Percentiles rank a stretch among this genome's conserved stretches.
Evolutionary conservation across 2,113 vertebrate genomes (phyloP).

Genomic region (Amphiprion ocellaris): DNA sequence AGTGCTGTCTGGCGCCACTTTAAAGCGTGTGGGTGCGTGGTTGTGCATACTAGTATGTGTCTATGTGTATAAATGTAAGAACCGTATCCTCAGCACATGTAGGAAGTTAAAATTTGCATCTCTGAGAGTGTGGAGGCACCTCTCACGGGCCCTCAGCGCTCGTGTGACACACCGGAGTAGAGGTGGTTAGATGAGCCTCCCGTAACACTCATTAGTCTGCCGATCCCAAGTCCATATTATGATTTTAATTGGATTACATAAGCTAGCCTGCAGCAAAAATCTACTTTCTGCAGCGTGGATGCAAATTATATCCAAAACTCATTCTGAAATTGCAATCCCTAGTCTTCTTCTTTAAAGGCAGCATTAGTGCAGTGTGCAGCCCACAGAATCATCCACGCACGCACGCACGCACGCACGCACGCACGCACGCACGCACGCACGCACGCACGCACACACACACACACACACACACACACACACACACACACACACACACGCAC

Average conservation of each 20-base stretch:
- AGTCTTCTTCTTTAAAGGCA: slow-evolving; percentile 13
- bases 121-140: slow-evolving; percentile 40
- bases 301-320: slow-evolving; percentile 10
- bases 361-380: slow-evolving; percentile 14
- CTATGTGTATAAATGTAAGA: slow-evolving; percentile 30
- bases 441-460: slow-evolving; percentile 15
- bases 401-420: slow-evolving; percentile 12
- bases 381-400: slow-evolving; percentile 33
- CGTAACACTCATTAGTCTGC: slow-evolving; percentile 15
- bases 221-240: slow-evolving; percentile 7
- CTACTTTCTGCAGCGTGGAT: background rate
- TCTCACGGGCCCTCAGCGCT: slow-evolving; percentile 37
- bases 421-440: slow-evolving; percentile 13
- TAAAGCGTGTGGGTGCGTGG: slow-evolving; percentile 36
- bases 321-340: background rate
- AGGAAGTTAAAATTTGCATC: slow-evolving; percentile 62
- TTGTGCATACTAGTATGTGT: background rate
- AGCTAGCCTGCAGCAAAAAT: slow-evolving; percentile 1
- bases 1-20: slow-evolving; percentile 30
- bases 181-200: slow-evolving; percentile 16
- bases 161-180: slow-evolving; percentile 18
- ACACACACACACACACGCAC: slow-evolving; percentile 23
- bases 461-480: slow-evolving; percentile 22
- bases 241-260: slow-evolving; percentile 34
- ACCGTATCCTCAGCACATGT: background rate